These are phyloP conservation scores for Geotrupes spiniger DNA, from an alignment of 2,888 invertebrate genomes.

Conservation along the genomic window DNA sequence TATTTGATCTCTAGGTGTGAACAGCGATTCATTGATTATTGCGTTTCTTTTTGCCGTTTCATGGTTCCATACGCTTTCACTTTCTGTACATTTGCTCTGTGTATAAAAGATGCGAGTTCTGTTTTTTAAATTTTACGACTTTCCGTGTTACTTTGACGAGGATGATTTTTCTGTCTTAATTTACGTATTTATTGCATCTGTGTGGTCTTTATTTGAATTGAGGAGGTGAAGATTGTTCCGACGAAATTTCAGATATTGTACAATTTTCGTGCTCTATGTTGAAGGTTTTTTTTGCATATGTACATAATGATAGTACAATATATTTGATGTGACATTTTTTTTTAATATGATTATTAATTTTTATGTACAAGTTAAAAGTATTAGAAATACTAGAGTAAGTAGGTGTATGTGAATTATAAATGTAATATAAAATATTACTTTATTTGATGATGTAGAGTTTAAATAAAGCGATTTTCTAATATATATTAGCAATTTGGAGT, in stretches of 20 bases:
- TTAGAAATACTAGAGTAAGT: slow-evolving; percentile 16
- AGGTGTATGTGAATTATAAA: slow-evolving; percentile 19
- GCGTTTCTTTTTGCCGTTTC: neutral
- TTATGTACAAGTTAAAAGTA: slow-evolving; percentile 20
- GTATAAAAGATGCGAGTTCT: neutral
- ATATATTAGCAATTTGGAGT: too few relatives aligned
- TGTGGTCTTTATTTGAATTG: neutral
- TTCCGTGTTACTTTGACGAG: neutral
- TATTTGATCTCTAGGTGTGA: slow-evolving; percentile 4
- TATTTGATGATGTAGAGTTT: slow-evolving; percentile 22
- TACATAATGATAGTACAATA: slow-evolving; percentile 14
- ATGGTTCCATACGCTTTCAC: neutral
- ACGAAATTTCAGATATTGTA: neutral
- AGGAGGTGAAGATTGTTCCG: too few relatives aligned
- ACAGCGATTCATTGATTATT: too few relatives aligned
- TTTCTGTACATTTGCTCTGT: neutral
- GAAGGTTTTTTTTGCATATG: slow-evolving; percentile 11
- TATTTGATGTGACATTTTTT: slow-evolving; percentile 12
- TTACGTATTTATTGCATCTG: neutral
- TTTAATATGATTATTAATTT: slow-evolving; percentile 13
- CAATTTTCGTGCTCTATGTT: neutral
- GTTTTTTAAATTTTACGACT: neutral
- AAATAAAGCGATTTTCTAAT: slow-evolving; percentile 21
- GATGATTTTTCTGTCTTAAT: neutral
- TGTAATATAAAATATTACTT: slow-evolving; percentile 22